Conservation (phyloP, 2,888 invertebrate genomes). For the Hesperia comma region DNA sequence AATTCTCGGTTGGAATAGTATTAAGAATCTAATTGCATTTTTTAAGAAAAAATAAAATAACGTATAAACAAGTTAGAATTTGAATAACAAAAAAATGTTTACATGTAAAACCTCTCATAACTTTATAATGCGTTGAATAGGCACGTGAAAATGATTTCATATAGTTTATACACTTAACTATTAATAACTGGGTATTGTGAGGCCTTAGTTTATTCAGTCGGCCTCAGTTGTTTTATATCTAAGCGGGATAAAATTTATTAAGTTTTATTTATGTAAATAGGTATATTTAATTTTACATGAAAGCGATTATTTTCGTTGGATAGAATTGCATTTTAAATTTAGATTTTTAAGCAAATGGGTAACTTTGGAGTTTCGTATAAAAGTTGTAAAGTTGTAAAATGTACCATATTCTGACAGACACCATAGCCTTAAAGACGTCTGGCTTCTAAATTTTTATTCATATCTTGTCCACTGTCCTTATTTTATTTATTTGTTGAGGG, state of each 20-base stretch:
- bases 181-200: not conserved
- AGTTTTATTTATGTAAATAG: conserved; percentile 20
- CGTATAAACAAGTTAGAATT: too few relatives aligned
- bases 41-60: too few relatives aligned
- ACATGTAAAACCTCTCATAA: not conserved
- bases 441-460: too few relatives aligned
- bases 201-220: not conserved
- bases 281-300: conserved; percentile 29
- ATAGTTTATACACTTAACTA: not conserved
- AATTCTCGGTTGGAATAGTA: too few relatives aligned
- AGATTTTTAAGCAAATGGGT: not conserved
- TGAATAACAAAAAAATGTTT: not conserved
- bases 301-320: conserved; percentile 35
- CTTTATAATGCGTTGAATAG: not conserved
- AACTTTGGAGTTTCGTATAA: not conserved
- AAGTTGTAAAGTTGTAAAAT: too few relatives aligned
- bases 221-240: conserved; percentile 1
- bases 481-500: too few relatives aligned
- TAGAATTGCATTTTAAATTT: conserved; percentile 32
- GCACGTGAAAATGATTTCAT: not conserved
- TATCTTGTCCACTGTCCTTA: too few relatives aligned
- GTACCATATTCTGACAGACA: too few relatives aligned
- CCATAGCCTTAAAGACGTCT: too few relatives aligned
- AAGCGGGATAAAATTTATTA: conserved; percentile 24
- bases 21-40: too few relatives aligned